phyloP scores from a whole-genome alignment of 2,113 vertebrate species.

The Lophius piscatorius region DNA sequence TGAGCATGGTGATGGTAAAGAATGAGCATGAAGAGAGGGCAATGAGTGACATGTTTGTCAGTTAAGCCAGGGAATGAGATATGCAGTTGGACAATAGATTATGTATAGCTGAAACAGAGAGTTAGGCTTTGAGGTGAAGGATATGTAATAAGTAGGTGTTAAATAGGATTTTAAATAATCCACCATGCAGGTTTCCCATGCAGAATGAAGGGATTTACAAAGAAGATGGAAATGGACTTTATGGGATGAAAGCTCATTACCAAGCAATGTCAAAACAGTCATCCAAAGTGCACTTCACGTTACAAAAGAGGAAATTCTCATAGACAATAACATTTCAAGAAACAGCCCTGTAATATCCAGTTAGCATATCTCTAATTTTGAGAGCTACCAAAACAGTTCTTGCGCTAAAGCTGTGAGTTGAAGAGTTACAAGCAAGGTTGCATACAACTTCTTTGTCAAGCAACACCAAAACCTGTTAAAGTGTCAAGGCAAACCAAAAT shows the following conservation, averaged over 20 bases:
- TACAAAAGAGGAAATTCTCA: constrained; percentile 14
- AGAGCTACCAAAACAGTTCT: constrained; percentile 30
- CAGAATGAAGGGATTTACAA: constrained; percentile 24
- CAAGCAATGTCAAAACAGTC: constrained; percentile 26
- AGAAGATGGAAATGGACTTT: constrained; percentile 36
- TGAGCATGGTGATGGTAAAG: constrained; percentile 46
- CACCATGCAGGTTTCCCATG: constrained; percentile 61
- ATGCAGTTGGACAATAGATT: constrained; percentile 3
- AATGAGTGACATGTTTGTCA: constrained; percentile 16
- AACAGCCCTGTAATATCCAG: constrained; percentile 22
- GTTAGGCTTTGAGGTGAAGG: constrained; percentile 7
- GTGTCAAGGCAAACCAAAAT: constrained; percentile 26
- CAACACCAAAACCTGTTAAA: constrained; percentile 29
- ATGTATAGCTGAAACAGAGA: constrained; percentile 11
- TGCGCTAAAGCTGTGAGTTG: constrained; percentile 31
- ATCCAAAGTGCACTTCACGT: constrained; percentile 46
- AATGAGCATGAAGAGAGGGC: constrained; percentile 27
- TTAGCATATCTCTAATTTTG: constrained; percentile 43
- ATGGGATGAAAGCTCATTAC: constrained; percentile 26
- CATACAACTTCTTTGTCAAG: constrained; percentile 41
- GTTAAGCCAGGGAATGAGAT: constrained; percentile 5
- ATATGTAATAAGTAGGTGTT: constrained; percentile 18
- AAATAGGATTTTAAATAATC: constrained; percentile 23
- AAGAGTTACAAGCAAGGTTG: constrained; percentile 51
- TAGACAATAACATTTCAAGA: constrained; percentile 29